A percentile compares a stretch with the other conserved stretches of the same genome.
phyloP scores from a whole-genome alignment of 2,113 vertebrate species.

The Thryonomys swinderianus region DNA sequence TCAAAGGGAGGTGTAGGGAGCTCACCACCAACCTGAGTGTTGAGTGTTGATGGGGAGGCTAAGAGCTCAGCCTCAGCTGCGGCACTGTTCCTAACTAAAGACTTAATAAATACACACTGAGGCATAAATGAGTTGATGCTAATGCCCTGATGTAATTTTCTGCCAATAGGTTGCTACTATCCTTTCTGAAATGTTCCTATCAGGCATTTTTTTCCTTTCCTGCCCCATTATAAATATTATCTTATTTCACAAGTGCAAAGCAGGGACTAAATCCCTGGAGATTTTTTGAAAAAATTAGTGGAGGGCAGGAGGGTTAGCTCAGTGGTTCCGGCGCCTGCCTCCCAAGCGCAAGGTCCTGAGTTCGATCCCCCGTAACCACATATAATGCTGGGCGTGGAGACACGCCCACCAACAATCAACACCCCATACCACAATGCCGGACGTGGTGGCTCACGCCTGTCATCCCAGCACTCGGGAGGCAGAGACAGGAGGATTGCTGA shows the following conservation, averaged over 20 bases:
- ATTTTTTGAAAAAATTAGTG: conserved; percentile 78
- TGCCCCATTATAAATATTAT: conserved; percentile 55
- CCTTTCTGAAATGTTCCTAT: conserved; percentile 8
- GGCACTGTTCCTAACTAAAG: neutral
- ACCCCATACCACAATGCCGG: too few relatives aligned
- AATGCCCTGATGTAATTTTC: neutral
- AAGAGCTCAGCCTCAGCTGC: neutral
- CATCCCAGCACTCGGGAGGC: too few relatives aligned
- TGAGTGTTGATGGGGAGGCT: too few relatives aligned
- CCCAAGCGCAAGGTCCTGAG: too few relatives aligned
- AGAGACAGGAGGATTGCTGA: too few relatives aligned
- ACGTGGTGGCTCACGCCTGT: too few relatives aligned
- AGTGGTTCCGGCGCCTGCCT: too few relatives aligned
- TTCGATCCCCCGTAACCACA: too few relatives aligned
- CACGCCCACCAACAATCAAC: too few relatives aligned
- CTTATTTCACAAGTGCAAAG: conserved; percentile 21
- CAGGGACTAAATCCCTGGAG: conserved; percentile 38
- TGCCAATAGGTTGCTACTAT: neutral
- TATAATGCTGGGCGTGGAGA: too few relatives aligned
- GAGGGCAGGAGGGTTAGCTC: too few relatives aligned
- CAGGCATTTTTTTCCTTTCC: conserved; percentile 11
- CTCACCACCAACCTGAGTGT: neutral
- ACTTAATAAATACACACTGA: neutral
- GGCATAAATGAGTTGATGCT: conserved; percentile 32
- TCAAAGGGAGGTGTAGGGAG: neutral